Evolutionary conservation across 2,797 vertebrate species (phyloP).

Genomic region (Esox masquinongy): DNA sequence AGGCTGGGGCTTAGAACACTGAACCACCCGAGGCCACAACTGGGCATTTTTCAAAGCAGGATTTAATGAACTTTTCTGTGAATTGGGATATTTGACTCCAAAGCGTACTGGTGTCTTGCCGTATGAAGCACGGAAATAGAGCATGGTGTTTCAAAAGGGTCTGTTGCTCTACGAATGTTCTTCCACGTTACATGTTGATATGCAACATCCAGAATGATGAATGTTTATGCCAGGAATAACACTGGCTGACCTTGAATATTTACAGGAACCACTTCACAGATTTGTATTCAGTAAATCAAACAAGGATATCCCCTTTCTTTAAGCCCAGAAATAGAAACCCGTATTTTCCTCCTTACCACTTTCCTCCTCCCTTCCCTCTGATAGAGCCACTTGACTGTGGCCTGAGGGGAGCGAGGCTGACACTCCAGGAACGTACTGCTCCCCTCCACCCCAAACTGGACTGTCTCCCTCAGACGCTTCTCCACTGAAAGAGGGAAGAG

Average conservation of each 20-base stretch:
- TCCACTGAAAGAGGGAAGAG: constrained; percentile 66
- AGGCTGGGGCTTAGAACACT: too few relatives aligned
- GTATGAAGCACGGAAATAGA: too few relatives aligned
- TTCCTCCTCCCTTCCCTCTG: constrained; percentile 80
- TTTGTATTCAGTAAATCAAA: neutral
- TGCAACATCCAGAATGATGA: neutral
- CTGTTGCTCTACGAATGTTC: neutral
- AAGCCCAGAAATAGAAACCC: neutral
- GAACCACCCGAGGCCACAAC: too few relatives aligned
- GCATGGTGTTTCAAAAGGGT: neutral
- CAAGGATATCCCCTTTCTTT: neutral
- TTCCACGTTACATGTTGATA: too few relatives aligned
- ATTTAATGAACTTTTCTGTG: too few relatives aligned
- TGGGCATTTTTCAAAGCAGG: too few relatives aligned
- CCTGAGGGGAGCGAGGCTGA: constrained; percentile 81
- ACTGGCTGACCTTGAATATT: neutral
- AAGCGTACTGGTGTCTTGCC: too few relatives aligned
- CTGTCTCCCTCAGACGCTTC: constrained; percentile 78
- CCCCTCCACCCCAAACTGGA: constrained; percentile 86
- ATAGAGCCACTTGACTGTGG: constrained; percentile 83
- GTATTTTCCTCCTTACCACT: constrained; percentile 69
- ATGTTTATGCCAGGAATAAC: neutral
- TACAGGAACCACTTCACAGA: neutral
- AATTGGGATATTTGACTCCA: too few relatives aligned
- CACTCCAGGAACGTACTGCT: constrained; percentile 86